phyloP scores from a whole-genome alignment of 2,888 invertebrate species.

The Nomada hirtipes region DNA sequence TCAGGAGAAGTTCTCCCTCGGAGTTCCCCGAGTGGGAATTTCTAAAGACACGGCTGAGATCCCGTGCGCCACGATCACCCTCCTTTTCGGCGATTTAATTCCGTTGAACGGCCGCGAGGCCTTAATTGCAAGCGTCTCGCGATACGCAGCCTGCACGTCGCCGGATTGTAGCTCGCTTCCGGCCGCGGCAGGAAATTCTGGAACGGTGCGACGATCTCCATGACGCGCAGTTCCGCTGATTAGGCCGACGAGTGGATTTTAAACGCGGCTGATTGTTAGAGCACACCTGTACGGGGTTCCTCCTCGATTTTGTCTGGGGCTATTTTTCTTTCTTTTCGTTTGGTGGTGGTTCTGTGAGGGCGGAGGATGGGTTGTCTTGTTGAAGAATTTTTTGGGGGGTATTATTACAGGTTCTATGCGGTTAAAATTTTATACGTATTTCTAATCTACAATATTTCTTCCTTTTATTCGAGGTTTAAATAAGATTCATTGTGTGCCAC shows the following conservation, averaged over 20 bases:
- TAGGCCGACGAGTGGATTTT: slow-evolving; percentile 7
- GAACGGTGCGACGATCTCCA: neutral
- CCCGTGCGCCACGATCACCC: neutral
- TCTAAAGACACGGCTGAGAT: slow-evolving; percentile 38
- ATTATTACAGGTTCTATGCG: too few relatives aligned
- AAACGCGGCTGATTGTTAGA: neutral
- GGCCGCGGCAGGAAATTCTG: neutral
- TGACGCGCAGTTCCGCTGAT: neutral
- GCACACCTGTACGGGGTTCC: neutral
- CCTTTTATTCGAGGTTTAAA: too few relatives aligned
- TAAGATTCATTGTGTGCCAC: too few relatives aligned
- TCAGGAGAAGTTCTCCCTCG: too few relatives aligned
- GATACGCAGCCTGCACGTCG: neutral
- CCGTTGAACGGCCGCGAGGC: slow-evolving; percentile 31
- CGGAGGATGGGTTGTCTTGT: too few relatives aligned
- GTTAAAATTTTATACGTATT: too few relatives aligned
- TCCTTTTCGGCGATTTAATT: slow-evolving; percentile 50
- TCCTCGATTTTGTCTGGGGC: neutral
- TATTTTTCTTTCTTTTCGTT: neutral
- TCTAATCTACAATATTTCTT: too few relatives aligned
- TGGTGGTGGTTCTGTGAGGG: too few relatives aligned
- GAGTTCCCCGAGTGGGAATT: slow-evolving; percentile 10
- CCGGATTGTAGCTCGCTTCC: neutral
- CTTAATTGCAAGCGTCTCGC: slow-evolving; percentile 46
- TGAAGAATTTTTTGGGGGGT: too few relatives aligned